Base-by-base conservation (phyloP, 2,888 invertebrate species). In the Thera obeliscata region DNA sequence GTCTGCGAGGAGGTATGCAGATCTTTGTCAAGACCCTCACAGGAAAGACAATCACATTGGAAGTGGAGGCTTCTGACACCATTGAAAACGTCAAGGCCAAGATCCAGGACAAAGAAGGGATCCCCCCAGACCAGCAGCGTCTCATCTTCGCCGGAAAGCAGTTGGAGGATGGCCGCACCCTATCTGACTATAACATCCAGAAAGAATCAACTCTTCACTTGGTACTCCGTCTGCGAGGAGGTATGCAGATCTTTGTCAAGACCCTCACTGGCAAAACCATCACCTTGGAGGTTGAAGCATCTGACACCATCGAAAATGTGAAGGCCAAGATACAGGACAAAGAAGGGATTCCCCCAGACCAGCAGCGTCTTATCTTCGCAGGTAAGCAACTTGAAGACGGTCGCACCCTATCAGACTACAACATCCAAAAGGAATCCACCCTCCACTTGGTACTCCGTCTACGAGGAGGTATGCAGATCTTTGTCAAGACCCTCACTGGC, bases 291-390 rank as follows among this genome's bases (percentile, higher is more conserved):
- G 59, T 59, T 36, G 59, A 59, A 8, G n/a, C 59, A 0, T n/a
- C 59, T 8, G 59, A 59, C 8, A 59, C 59, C n/a, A 59, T 59
- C 12, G 59, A 59, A 35, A 59, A 59, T 59, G 59, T 59, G 2
- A 59, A 59, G 8, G 59, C 59, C 3, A 59, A 59, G 36, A 59
- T 59, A 7, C 59, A 59, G n/a, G 83, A 83, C 61, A 83, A 83
- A 33, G 83, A 83, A 12, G 83, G 83, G 1, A 83, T 83, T 38
- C 83, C 83, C 0, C 63, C 63, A 41, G 63, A 64, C 35, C 63
- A 64, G 41, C 63, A 64, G 52, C 56, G 63, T 56, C 12, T 64
- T 33, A 64, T 64, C 8, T 64, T 64, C 35, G 62, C 62, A 0
- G 59, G 59, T 5, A 59, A 59, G 8, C 59, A 59, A 49, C 38